A percentile compares a stretch with the other conserved stretches of the same genome.
Evolutionary conservation across 1,140 invertebrate genomes (phyloP).

Genomic region (Arion vulgaris): DNA sequence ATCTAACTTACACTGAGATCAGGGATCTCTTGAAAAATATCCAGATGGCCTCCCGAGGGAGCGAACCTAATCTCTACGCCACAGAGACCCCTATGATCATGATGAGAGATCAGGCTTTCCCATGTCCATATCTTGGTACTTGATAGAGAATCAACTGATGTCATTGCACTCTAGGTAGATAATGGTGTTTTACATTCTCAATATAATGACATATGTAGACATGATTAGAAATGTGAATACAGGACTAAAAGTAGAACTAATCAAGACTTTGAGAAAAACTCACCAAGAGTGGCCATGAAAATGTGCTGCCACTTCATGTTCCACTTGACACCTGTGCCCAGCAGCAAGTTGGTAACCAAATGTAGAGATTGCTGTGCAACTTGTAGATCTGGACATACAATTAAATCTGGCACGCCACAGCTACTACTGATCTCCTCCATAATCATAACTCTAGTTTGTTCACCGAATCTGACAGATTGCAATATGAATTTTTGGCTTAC

Average conservation of each 20-base stretch:
- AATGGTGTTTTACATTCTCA: no score
- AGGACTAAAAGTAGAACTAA: background rate
- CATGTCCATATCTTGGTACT: no score
- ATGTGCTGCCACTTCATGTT: background rate
- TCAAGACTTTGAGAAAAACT: background rate
- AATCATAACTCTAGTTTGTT: background rate
- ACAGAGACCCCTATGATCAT: no score
- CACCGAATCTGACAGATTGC: background rate
- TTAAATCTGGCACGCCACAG: background rate
- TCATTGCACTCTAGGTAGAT: no score
- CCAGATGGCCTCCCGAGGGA: no score
- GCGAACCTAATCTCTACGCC: no score
- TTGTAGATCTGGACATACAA: background rate
- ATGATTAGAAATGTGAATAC: background rate
- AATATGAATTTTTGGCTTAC: background rate
- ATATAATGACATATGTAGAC: background rate
- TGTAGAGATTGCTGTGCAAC: background rate
- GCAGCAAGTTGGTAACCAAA: background rate
- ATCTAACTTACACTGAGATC: no score
- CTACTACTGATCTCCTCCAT: background rate
- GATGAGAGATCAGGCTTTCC: no score
- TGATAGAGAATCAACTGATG: no score
- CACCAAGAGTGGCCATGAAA: background rate
- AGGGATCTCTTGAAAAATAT: no score
- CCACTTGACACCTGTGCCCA: background rate